Base-by-base conservation (phyloP, 1,140 invertebrate species). In the Papilio dardanus region DNA sequence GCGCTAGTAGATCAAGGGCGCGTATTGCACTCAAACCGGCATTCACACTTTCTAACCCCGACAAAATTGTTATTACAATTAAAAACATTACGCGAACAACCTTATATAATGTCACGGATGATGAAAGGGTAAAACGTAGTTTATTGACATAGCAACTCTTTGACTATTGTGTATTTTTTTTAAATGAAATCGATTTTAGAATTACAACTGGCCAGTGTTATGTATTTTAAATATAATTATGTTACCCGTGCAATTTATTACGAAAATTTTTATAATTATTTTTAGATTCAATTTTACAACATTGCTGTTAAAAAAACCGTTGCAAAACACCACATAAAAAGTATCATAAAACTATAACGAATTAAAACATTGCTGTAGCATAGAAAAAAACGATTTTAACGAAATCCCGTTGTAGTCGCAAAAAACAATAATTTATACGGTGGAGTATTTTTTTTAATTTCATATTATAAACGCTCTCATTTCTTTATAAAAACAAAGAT, bases 1-100 rank as follows among this genome's bases (percentile, higher is more conserved):
- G 85, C 85, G 83, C 71, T 78, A 81, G 76, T 83, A 76, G 83
- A 86, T 85, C 87, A 90, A 87, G 88, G 86, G 76, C 86, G 81
- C 74, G 19, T 75, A 40, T 79, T 80, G 78, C 79, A 81, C 79
- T 67, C 73, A 54, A 58, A 58, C 50, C 30, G 21, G 30, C 71
- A 58, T 16, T 69, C 46, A 50, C 50, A 73, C 71, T 73, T 73
- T 73, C 71, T 62, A 73, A 58, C 28, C 30, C 16, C 30, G 30
- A 12, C 40, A 19, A 50, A 24, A 58, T 73, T 73, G 21, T n/a
- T 28, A 30, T 71, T 71, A 71, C 37, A 71, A 24, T 54, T 8
- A 54, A 30, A 24, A 58, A 50, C 28, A 50, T 71, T 71, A 54
- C 69, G 42, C 33, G 69, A 71, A 8, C 12, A 19, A 69, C 67